Percentiles rank a stretch among this genome's conserved stretches.
Conservation (phyloP, 2,113 vertebrate species). For the Greenwoodochromis staneri region DNA sequence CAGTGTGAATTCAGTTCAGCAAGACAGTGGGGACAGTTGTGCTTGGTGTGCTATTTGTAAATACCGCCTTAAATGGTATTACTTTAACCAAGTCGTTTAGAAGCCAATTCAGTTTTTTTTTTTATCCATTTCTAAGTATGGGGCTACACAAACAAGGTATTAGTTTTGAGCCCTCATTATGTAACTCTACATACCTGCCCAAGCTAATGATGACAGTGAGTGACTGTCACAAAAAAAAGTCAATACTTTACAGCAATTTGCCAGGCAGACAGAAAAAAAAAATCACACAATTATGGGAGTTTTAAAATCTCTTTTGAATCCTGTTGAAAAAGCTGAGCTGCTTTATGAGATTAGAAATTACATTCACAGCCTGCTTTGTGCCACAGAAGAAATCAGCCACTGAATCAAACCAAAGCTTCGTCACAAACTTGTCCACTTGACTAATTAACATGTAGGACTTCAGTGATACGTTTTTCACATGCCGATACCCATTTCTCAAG, state of each 20-base stretch:
- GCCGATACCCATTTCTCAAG: not conserved
- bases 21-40: not conserved
- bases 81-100: not conserved
- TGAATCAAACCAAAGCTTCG: not conserved
- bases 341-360: not conserved
- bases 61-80: not conserved
- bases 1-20: not conserved
- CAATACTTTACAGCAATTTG: not conserved
- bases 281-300: not conserved
- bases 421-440: not conserved
- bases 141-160: not conserved
- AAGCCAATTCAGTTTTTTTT: not conserved
- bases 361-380: not conserved
- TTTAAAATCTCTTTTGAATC: not conserved
- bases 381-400: not conserved
- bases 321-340: not conserved
- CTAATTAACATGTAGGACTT: not conserved
- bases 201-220: not conserved
- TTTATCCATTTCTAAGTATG: fast-evolving
- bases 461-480: not conserved
- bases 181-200: not conserved
- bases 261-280: not conserved
- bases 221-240: not conserved
- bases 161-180: not conserved
- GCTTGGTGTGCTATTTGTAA: not conserved